Conservation (phyloP, 2,113 vertebrate genomes). For the Platycercus adscitus region DNA sequence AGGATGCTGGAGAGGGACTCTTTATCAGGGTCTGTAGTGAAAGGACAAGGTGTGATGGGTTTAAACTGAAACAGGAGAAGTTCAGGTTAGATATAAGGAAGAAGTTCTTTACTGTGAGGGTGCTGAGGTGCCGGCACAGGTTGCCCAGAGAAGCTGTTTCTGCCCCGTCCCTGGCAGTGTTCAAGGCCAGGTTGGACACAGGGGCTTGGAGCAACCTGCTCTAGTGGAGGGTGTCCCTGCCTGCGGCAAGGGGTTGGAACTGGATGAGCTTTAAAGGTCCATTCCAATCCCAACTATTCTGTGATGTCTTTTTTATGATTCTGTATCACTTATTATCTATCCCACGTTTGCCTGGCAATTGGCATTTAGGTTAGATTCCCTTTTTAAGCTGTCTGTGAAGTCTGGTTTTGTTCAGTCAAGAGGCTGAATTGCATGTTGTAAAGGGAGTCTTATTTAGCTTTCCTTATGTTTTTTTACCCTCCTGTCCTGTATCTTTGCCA, state of each 20-base stretch:
- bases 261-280: background rate
- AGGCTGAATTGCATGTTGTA: background rate
- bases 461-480: fast-evolving
- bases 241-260: background rate
- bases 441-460: background rate
- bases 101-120: background rate
- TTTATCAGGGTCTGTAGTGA: background rate
- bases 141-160: background rate
- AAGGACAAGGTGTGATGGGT: background rate
- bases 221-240: background rate
- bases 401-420: background rate
- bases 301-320: background rate
- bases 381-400: fast-evolving
- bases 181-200: background rate
- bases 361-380: background rate
- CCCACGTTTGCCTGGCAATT: background rate
- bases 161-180: background rate
- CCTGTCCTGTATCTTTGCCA: background rate
- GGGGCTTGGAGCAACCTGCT: background rate
- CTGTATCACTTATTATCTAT: background rate
- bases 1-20: background rate
- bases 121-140: background rate
- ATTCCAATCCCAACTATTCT: background rate
- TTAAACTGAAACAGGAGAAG: background rate
- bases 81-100: background rate